A percentile compares a stretch with the other conserved stretches of the same genome.
Evolutionary conservation across 2,113 vertebrate species (phyloP).

Genomic region (Pimephales promelas): DNA sequence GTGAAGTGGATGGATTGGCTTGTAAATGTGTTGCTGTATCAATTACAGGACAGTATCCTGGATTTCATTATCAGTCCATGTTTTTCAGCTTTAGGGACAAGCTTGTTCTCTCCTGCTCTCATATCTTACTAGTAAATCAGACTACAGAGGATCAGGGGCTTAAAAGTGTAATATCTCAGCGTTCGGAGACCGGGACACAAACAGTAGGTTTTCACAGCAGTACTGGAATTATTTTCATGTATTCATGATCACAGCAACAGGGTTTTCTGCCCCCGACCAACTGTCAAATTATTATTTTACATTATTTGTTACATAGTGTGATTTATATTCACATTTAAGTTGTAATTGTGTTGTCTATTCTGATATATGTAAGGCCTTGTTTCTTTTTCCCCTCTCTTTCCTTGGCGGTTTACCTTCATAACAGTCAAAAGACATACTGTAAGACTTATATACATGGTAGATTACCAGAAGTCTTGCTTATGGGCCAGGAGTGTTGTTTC

Average conservation of each 20-base stretch:
- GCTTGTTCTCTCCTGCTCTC: conserved; percentile 4
- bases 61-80: not conserved
- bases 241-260: conserved; percentile 44
- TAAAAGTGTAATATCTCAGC: conserved; percentile 31
- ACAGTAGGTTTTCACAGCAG: conserved; percentile 19
- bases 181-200: conserved; percentile 48
- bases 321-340: conserved; percentile 5
- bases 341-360: conserved; percentile 27
- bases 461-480: conserved; percentile 7
- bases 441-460: too few species aligned
- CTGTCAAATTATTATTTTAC: conserved; percentile 14
- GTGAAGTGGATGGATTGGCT: not conserved
- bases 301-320: not conserved
- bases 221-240: conserved; percentile 56
- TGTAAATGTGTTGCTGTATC: not conserved
- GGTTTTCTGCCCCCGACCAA: conserved; percentile 16
- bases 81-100: not conserved
- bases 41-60: not conserved
- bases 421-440: not conserved
- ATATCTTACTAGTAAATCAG: not conserved
- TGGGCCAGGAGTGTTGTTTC: not conserved
- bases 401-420: not conserved
- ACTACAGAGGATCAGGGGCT: conserved; percentile 12
- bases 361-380: not conserved
- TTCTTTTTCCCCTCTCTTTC: not conserved